phyloP scores from a whole-genome alignment of 2,797 vertebrate genomes.

The Falco columbarius region DNA sequence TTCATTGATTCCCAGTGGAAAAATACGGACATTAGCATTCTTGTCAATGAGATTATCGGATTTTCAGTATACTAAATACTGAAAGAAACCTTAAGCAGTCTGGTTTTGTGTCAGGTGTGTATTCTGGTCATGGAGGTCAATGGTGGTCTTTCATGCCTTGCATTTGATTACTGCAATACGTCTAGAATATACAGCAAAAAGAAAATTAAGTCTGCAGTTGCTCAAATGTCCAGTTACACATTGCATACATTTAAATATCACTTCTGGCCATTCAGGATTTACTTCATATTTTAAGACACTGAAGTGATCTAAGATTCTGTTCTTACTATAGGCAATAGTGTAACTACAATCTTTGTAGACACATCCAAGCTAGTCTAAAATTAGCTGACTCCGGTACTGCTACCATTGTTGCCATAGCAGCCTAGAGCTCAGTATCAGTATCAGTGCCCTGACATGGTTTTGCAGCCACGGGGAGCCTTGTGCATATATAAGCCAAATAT shows the following conservation, averaged over 20 bases:
- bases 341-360: background rate
- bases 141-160: background rate
- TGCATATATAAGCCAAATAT: background rate
- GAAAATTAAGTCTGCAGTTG: background rate
- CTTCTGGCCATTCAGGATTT: background rate
- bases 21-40: background rate
- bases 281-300: background rate
- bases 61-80: constrained; percentile 22
- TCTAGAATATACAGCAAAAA: background rate
- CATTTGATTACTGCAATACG: background rate
- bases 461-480: background rate
- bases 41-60: constrained; percentile 22
- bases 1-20: background rate
- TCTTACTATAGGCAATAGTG: background rate
- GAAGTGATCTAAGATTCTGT: background rate
- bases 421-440: background rate
- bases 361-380: background rate
- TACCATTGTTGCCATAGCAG: constrained; percentile 39
- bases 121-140: background rate
- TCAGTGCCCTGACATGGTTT: background rate
- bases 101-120: background rate
- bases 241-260: background rate
- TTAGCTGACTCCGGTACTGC: background rate
- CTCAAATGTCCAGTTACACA: background rate
- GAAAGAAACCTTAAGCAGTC: constrained; percentile 6